A percentile compares a stretch with the other conserved stretches of the same genome.
These are phyloP conservation scores for Neosilurus mollespiculum DNA, from an alignment of 2,797 vertebrate species.

Conservation along the genomic window DNA sequence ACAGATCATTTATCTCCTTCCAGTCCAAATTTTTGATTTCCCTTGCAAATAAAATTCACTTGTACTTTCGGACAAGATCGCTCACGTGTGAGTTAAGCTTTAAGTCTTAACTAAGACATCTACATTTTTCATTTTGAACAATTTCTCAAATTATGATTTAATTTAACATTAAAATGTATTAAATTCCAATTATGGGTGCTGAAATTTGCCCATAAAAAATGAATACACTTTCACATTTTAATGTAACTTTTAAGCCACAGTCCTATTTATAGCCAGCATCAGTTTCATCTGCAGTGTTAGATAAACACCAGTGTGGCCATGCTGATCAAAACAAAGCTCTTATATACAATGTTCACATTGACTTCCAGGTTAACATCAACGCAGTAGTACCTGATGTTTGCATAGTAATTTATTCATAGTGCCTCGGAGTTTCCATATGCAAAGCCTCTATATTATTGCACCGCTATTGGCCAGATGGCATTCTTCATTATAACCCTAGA, in stretches of 20 bases:
- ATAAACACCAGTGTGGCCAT: constrained; percentile 1
- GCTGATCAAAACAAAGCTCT: constrained; percentile 36
- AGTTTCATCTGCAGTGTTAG: not conserved
- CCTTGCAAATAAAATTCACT: no score
- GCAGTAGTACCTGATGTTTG: not conserved
- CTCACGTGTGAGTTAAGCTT: no score
- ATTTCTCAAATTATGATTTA: no score
- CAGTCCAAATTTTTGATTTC: no score
- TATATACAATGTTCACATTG: not conserved
- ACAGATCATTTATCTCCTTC: no score
- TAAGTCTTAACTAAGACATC: no score
- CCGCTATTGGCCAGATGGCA: constrained; percentile 22
- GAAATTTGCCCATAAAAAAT: no score
- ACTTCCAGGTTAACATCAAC: not conserved
- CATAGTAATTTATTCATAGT: constrained; percentile 5
- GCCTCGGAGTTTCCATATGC: constrained; percentile 7
- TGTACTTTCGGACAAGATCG: no score
- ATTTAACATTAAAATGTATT: no score
- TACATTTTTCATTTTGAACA: no score
- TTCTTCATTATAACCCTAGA: constrained; percentile 7
- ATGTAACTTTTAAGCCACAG: not conserved
- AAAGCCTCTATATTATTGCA: not conserved
- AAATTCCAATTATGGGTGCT: no score
- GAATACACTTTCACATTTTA: no score
- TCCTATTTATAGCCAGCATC: not conserved